Evolutionary conservation across 1,140 invertebrate genomes (phyloP), one percentile per base, ranked within the genome.

Genomic region (Paracyclopina nana): DNA sequence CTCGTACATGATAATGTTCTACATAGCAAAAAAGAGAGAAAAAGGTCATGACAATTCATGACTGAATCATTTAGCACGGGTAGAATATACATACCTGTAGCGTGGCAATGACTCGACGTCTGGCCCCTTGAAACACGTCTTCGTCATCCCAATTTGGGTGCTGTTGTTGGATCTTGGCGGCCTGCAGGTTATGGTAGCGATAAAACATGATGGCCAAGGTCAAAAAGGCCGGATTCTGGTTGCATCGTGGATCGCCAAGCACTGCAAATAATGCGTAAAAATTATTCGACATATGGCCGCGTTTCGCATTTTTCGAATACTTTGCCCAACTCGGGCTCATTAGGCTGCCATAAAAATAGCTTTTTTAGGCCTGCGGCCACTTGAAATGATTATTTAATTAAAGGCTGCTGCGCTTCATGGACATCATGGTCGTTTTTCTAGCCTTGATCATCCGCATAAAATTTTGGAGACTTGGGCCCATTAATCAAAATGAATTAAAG

Each of bases 1-100:
- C 63, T 98, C 92, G 63, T 98, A 96, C 54, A 87, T 68, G 53
- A 97, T 87, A 25, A 98, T 82, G 60, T 94, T 97, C 84, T 96
- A 70, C 9, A 75, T 73, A 54, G 51, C 55, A 57, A 38, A 53
- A 52, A 46, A 51, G 46, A 29, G 12, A 50, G 2, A 34, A 53
- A 14, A 11, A 24, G 31, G n/a, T 57, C n/a, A 8, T 22, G 34
- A 38, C 20, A 2, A 38, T 9, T 26, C 26, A 14, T 16, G 14
- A 16, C 24, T 8, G n/a, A 24, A 31, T 41, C 12, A 6, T 11
- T 12, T 2, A n/a, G 20, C 9, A 26, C 11, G 1, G 16, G 44
- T 12, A 14, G 22, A 14, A 1, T 22, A 11, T 20, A 38, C 52
- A 55, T 55, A 90, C 86, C 76, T 95, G 92, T 42, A 97, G 66